Evolutionary conservation across 2,888 invertebrate genomes (phyloP).

Genomic region (Conchocele bisecta): DNA sequence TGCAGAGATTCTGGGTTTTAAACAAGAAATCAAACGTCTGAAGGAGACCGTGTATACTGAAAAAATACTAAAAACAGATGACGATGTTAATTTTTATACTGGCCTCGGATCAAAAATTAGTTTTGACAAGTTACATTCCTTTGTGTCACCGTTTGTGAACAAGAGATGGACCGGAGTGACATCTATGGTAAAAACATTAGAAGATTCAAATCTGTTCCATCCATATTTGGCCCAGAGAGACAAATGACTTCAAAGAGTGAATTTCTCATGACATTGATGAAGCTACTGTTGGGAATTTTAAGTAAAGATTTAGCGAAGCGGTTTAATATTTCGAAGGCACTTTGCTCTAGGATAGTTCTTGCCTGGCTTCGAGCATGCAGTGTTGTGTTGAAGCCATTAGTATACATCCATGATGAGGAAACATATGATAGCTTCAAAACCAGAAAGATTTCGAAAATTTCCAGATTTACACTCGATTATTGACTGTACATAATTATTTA

Average conservation of each 20-base stretch:
- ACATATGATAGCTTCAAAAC: slow-evolving; percentile 35
- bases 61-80: slow-evolving; percentile 31
- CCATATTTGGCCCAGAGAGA: slow-evolving; percentile 30
- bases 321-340: slow-evolving; percentile 35
- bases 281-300: slow-evolving; percentile 35
- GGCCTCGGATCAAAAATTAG: slow-evolving; percentile 18
- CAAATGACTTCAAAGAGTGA: slow-evolving; percentile 41
- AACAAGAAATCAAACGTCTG: not conserved
- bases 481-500: slow-evolving; percentile 47
- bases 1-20: too few relatives aligned
- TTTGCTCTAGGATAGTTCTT: slow-evolving; percentile 38
- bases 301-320: slow-evolving; percentile 41
- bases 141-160: slow-evolving; percentile 35
- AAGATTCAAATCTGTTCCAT: not conserved
- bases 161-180: slow-evolving; percentile 41
- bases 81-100: slow-evolving; percentile 41
- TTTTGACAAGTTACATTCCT: slow-evolving; percentile 36
- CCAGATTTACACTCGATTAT: slow-evolving; percentile 41
- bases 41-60: slow-evolving; percentile 17
- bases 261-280: slow-evolving; percentile 45
- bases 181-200: slow-evolving; percentile 11
- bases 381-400: slow-evolving; percentile 9
- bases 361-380: slow-evolving; percentile 37
- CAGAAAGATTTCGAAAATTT: slow-evolving; percentile 22
- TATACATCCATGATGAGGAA: slow-evolving; percentile 31